Conservation (phyloP, 2,888 invertebrate genomes). For the Dermolepida albohirtum region DNA sequence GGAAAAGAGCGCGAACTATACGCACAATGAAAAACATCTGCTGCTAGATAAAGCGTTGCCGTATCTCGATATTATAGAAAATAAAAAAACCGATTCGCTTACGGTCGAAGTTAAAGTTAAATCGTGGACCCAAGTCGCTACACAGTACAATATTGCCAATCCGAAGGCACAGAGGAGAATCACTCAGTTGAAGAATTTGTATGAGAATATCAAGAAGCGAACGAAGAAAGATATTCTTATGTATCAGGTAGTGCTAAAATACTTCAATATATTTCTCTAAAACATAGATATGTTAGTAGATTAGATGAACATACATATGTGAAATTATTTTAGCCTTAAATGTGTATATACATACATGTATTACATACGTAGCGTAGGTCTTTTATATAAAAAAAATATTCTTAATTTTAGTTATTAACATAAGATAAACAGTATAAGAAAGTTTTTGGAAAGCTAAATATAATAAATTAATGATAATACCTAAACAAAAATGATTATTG, state of each 20-base stretch:
- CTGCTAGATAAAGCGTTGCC: constrained; percentile 37
- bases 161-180: constrained; percentile 30
- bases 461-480: no score
- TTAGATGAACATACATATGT: background rate
- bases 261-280: background rate
- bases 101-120: constrained; percentile 29
- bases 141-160: constrained; percentile 27
- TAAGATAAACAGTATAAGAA: no score
- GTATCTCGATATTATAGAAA: constrained; percentile 37
- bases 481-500: no score
- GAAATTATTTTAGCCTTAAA: background rate
- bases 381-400: no score
- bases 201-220: constrained; percentile 40
- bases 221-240: constrained; percentile 27
- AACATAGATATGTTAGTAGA: background rate
- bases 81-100: constrained; percentile 39
- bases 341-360: no score
- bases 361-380: no score
- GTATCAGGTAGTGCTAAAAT: constrained; percentile 23
- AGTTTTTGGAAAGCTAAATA: no score
- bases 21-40: constrained; percentile 38
- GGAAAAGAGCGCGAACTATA: constrained; percentile 37
- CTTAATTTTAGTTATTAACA: no score
- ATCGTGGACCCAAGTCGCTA: constrained; percentile 32
- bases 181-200: constrained; percentile 38